A percentile compares a stretch with the other conserved stretches of the same genome.
These are phyloP conservation scores for Rhea pennata DNA, from an alignment of 2,113 vertebrate genomes.

Conservation along the genomic window DNA sequence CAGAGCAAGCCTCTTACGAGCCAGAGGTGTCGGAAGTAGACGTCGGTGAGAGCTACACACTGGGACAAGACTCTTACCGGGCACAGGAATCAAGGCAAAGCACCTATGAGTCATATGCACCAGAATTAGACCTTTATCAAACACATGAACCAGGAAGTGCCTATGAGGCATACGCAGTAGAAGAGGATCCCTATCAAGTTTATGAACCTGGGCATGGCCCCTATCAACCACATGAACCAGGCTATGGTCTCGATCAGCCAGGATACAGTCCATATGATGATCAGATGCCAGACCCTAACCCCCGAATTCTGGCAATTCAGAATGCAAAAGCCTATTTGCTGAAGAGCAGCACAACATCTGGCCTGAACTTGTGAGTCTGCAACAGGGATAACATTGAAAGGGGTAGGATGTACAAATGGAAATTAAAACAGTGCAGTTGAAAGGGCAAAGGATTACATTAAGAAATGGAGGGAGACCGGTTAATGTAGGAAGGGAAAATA, in stretches of 20 bases:
- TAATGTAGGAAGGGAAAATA: not conserved
- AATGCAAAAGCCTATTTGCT: constrained; percentile 84
- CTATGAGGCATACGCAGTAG: not conserved
- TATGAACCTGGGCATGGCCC: not conserved
- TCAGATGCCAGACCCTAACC: not conserved
- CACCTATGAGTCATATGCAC: not conserved
- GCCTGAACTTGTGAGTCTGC: constrained; percentile 86
- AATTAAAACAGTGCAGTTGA: not conserved
- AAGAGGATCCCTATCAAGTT: not conserved
- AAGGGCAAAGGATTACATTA: not conserved
- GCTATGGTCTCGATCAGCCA: constrained; percentile 13
- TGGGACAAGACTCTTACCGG: not conserved
- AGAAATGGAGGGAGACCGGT: not conserved
- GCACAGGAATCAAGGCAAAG: not conserved
- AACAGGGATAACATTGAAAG: not conserved
- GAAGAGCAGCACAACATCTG: constrained; percentile 75
- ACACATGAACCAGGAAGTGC: not conserved
- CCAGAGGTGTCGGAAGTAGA: not conserved
- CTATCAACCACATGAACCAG: constrained; percentile 58
- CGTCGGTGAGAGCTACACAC: fast-evolving
- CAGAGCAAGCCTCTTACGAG: not conserved
- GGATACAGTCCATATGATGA: not conserved
- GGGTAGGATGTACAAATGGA: not conserved
- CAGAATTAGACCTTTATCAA: not conserved
- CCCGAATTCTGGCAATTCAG: constrained; percentile 58